phyloP scores from a whole-genome alignment of 2,113 vertebrate genomes.

The Antennarius striatus region DNA sequence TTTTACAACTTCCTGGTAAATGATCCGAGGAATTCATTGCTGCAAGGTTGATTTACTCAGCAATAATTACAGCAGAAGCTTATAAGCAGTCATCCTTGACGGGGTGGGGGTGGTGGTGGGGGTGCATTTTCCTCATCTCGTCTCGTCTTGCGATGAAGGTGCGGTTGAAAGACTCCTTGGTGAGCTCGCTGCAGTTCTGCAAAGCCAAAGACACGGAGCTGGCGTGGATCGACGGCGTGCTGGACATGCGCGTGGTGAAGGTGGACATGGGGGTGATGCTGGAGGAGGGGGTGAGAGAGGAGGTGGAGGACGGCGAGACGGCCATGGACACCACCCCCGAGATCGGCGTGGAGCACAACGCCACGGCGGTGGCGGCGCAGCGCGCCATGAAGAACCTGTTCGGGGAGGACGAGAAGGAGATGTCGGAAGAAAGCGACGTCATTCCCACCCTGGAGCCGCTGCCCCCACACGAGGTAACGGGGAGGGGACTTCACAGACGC shows the following conservation, averaged over 20 bases:
- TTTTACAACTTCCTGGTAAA: not conserved
- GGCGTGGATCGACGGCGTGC: slow-evolving; percentile 96
- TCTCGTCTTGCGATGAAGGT: slow-evolving; percentile 77
- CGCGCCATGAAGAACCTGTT: slow-evolving; percentile 95
- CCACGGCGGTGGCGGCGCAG: slow-evolving; percentile 86
- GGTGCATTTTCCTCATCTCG: not conserved
- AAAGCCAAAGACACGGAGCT: slow-evolving; percentile 96
- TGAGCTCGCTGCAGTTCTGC: slow-evolving; percentile 98
- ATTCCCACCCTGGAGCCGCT: slow-evolving; percentile 96
- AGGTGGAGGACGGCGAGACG: slow-evolving; percentile 85
- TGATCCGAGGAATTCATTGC: not conserved
- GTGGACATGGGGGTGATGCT: slow-evolving; percentile 96
- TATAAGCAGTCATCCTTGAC: not conserved
- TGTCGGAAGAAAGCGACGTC: slow-evolving; percentile 92
- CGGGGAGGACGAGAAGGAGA: slow-evolving; percentile 90
- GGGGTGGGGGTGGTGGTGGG: too few species aligned
- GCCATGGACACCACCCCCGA: slow-evolving; percentile 83
- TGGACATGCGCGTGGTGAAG: slow-evolving; percentile 97
- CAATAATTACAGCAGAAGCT: not conserved
- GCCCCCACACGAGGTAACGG: slow-evolving; percentile 87
- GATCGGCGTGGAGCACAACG: slow-evolving; percentile 77
- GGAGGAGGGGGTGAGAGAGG: slow-evolving; percentile 90
- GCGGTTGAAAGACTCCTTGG: slow-evolving; percentile 95
- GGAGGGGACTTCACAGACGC: not conserved
- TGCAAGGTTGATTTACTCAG: not conserved